A percentile compares a stretch with the other conserved stretches of the same genome.
These are phyloP conservation scores for Pseudomyrmex gracilis DNA, from an alignment of 1,140 invertebrate species.

Conservation along the genomic window DNA sequence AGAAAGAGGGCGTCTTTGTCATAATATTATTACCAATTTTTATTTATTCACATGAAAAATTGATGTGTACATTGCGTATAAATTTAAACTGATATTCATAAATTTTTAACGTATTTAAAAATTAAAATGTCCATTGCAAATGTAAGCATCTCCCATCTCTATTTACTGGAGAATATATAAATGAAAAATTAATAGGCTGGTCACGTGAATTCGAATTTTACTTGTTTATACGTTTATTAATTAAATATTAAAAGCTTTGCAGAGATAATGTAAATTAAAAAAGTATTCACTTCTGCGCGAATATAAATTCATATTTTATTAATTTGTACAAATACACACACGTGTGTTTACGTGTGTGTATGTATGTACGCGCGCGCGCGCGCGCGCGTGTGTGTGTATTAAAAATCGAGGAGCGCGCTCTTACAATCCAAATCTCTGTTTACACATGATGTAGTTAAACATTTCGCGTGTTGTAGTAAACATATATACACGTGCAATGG, in stretches of 20 bases:
- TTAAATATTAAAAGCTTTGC: constrained; percentile 60
- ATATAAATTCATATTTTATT: constrained; percentile 60
- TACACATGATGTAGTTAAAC: constrained; percentile 34
- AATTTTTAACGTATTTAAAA: constrained; percentile 55
- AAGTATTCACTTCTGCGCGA: constrained; percentile 52
- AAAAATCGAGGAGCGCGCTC: constrained; percentile 38
- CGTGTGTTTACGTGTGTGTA: too few relatives aligned
- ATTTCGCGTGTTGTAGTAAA: constrained; percentile 44
- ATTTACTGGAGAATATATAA: constrained; percentile 58
- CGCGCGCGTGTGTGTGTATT: constrained; percentile 10
- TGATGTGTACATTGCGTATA: constrained; percentile 29
- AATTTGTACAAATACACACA: constrained; percentile 20
- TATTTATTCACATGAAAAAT: constrained; percentile 42
- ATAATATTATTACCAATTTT: not conserved
- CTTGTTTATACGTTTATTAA: constrained; percentile 55
- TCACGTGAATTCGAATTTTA: constrained; percentile 50
- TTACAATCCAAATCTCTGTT: constrained; percentile 47
- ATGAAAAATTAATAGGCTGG: constrained; percentile 56
- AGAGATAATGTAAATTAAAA: constrained; percentile 60
- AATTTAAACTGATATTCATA: constrained; percentile 49
- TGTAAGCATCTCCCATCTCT: constrained; percentile 43
- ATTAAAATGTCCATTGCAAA: constrained; percentile 58
- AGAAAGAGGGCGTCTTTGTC: not conserved
- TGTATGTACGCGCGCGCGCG: too few relatives aligned
- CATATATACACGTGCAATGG: not conserved